Conservation (phyloP, 2,888 invertebrate genomes). For the Lasius platythorax region DNA sequence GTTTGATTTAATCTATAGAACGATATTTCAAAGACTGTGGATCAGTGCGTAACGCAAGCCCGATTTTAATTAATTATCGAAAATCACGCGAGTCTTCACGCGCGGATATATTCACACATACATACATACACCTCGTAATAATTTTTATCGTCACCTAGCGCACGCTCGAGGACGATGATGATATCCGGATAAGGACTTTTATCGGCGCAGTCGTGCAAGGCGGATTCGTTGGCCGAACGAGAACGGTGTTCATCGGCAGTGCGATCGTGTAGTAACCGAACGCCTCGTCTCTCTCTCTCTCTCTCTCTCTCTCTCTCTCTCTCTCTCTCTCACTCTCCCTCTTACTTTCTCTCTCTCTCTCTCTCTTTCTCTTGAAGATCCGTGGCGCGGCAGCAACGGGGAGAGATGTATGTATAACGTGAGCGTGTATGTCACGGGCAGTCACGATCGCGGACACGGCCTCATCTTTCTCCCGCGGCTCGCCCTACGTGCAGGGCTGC, state of each 20-base stretch:
- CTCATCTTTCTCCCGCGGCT: constrained; percentile 74
- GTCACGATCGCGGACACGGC: constrained; percentile 79
- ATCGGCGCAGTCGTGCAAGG: constrained; percentile 38
- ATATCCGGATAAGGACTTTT: constrained; percentile 54
- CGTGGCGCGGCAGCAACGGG: constrained; percentile 57
- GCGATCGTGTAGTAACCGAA: constrained; percentile 73
- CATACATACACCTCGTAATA: constrained; percentile 25
- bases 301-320: not conserved
- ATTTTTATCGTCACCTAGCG: constrained; percentile 63
- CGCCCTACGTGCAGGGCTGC: constrained; percentile 50
- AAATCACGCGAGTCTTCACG: constrained; percentile 48
- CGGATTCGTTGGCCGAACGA: constrained; percentile 49
- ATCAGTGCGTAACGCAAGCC: constrained; percentile 27
- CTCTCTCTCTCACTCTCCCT: not conserved
- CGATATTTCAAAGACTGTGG: not conserved
- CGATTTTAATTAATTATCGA: constrained; percentile 39
- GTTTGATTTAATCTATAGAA: constrained; percentile 32
- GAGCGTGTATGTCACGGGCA: constrained; percentile 80
- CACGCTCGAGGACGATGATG: constrained; percentile 24
- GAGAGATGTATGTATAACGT: constrained; percentile 75
- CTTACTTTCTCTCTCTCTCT: not conserved
- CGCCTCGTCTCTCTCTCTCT: constrained; percentile 49
- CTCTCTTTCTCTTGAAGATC: constrained; percentile 61
- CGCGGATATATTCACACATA: not conserved
- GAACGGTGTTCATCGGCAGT: constrained; percentile 71